Evolutionary conservation across 2,113 vertebrate species (phyloP).

Genomic region (Terrapene triunguis): DNA sequence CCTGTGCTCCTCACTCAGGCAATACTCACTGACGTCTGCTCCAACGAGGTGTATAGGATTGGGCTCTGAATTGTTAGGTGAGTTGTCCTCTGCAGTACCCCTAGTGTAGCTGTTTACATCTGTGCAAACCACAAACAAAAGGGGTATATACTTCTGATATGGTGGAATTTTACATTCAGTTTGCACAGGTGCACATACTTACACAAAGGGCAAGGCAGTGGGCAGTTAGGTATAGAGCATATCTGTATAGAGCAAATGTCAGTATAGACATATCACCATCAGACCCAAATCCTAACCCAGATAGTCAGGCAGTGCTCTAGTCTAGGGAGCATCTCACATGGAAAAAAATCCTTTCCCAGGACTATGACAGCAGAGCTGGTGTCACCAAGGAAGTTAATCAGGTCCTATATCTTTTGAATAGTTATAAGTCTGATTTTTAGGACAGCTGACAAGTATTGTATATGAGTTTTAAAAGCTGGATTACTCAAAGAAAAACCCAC

Average conservation of each 20-base stretch:
- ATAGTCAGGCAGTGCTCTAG: fast-evolving
- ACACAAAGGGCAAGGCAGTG: background rate
- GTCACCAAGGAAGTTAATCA: background rate
- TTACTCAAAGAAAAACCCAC: background rate
- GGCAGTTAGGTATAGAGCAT: background rate
- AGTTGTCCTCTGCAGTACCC: background rate
- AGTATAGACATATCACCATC: background rate
- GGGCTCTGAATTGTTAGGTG: background rate
- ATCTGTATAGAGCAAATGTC: fast-evolving
- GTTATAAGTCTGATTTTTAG: background rate
- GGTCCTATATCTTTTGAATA: background rate
- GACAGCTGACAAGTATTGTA: background rate
- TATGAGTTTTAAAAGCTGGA: background rate
- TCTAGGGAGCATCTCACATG: background rate
- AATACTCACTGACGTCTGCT: background rate
- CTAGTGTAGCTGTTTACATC: background rate
- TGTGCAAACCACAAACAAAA: background rate
- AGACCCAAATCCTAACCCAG: background rate
- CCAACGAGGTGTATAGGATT: background rate
- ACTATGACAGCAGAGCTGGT: fast-evolving
- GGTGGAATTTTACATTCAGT: background rate
- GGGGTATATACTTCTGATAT: background rate
- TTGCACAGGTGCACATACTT: background rate
- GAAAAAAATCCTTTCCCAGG: background rate
- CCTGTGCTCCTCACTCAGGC: background rate